A percentile compares a stretch with the other conserved stretches of the same genome.
phyloP scores from a whole-genome alignment of 2,113 vertebrate genomes.

The Verasper variegatus region DNA sequence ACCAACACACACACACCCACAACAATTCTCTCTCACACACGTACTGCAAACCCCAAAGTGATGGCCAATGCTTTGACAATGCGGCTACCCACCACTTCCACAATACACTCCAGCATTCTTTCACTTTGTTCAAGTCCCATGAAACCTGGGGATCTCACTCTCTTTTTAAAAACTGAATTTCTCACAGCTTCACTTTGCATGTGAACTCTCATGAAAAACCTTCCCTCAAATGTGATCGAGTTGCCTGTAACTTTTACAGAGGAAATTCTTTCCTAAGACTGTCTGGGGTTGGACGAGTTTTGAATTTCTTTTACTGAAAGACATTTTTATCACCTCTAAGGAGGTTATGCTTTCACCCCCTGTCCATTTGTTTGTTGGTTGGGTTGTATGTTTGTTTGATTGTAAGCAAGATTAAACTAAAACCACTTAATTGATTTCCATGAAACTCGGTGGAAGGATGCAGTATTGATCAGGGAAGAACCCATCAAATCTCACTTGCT shows the following conservation, averaged over 20 bases:
- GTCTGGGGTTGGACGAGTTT: slow-evolving; percentile 36
- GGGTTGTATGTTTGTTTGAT: no score
- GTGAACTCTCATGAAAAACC: slow-evolving; percentile 34
- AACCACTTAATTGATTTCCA: no score
- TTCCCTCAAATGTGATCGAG: slow-evolving; percentile 50
- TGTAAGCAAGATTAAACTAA: no score
- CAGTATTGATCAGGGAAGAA: no score
- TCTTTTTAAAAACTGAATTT: slow-evolving; percentile 24
- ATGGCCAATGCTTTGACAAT: slow-evolving; percentile 29
- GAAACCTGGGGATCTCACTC: slow-evolving; percentile 41
- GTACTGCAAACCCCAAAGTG: slow-evolving; percentile 13
- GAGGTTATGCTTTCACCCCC: no score
- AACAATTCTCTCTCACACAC: slow-evolving; percentile 4
- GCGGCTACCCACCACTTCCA: slow-evolving; percentile 57
- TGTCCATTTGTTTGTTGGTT: no score
- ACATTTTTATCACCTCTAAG: no score
- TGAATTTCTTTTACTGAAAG: slow-evolving; percentile 42
- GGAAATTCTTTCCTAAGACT: slow-evolving; percentile 59
- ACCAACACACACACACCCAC: slow-evolving; percentile 4
- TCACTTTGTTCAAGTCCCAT: slow-evolving; percentile 33
- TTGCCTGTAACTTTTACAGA: slow-evolving; percentile 49
- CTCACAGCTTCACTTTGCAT: slow-evolving; percentile 33
- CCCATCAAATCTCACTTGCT: no score
- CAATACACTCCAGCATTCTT: slow-evolving; percentile 25
- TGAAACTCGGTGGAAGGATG: no score